Conservation (phyloP, 2,113 vertebrate genomes). For the Corvus hawaiiensis region DNA sequence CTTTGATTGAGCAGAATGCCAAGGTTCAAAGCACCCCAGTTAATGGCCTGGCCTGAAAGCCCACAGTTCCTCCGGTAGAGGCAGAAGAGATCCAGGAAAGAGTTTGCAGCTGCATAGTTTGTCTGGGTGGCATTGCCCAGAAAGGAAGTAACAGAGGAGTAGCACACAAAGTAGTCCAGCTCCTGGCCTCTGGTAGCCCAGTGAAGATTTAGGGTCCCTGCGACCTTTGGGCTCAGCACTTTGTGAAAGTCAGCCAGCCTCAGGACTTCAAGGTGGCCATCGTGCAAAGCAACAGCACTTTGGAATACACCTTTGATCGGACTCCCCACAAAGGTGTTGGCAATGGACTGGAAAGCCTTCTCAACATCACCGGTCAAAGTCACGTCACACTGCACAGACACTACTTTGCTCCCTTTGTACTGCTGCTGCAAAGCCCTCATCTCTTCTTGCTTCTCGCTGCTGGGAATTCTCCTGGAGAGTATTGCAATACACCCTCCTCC, state of each 20-base stretch:
- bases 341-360: slow-evolving; percentile 67
- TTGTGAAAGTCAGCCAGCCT: slow-evolving; percentile 71
- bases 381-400: slow-evolving; percentile 76
- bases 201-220: slow-evolving; percentile 82
- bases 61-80: slow-evolving; percentile 81
- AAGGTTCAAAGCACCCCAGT: slow-evolving; percentile 85
- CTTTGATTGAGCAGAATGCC: slow-evolving; percentile 76
- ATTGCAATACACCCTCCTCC: slow-evolving; percentile 77
- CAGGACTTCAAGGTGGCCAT: slow-evolving; percentile 75
- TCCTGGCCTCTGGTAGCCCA: slow-evolving; percentile 71
- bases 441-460: slow-evolving; percentile 66
- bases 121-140: slow-evolving; percentile 80
- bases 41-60: slow-evolving; percentile 82
- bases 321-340: slow-evolving; percentile 59
- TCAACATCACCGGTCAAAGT: slow-evolving; percentile 62
- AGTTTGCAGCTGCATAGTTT: slow-evolving; percentile 89
- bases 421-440: slow-evolving; percentile 67
- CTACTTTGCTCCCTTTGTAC: slow-evolving; percentile 46
- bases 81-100: slow-evolving; percentile 83
- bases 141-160: slow-evolving; percentile 84
- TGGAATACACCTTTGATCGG: slow-evolving; percentile 85
- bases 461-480: slow-evolving; percentile 73
- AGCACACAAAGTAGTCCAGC: slow-evolving; percentile 87
- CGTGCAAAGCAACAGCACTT: slow-evolving; percentile 80
- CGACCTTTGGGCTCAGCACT: slow-evolving; percentile 82